Base-by-base conservation (phyloP, 1,140 invertebrate genomes). In the Drosophila ercepeae region DNA sequence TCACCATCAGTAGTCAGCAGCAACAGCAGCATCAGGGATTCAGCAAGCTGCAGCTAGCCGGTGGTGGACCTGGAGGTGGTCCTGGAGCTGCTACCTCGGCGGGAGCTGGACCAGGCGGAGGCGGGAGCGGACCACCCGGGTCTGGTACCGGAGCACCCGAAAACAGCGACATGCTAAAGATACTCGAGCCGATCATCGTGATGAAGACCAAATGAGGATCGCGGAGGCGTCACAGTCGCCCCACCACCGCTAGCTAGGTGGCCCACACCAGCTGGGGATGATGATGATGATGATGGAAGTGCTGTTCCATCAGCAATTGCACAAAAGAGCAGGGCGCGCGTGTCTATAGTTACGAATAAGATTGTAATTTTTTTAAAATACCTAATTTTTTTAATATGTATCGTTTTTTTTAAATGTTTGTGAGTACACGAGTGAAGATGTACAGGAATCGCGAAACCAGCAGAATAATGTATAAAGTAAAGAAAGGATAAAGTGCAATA, bases 151-250 rank as follows among this genome's bases (percentile, higher is more conserved):
- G 58, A 19, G 63, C 77, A 36, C 69, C 78, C 3, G 89, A 91
- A 32, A 91, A 90, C 68, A 89, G 90, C 21, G 89, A 91, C 69
- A 90, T 91, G 75, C 73, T 91, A 5, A 91, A 91, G 77, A 91
- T 91, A 71, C 86, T 91, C 57, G 90, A 91, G 70, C 90, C 90
- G 29, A 91, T 91, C 57, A 91, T 91, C 65, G 88, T 90, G 7
- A 91, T 91, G 90, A 91, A 91, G 69, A 90, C 90, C 53, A 91
- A 90, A 89, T 91, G 89, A 90, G 63, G 75, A 75, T 71, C 73
- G 55, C 59, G 58, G 61, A 77, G 65, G 77, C 68, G 74, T 64
- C 61, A 65, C 59, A 75, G 51, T 52, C 36, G 50, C 57, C 41
- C 51, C 29, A 32, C 9, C 3, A 32, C 29, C 41, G 57, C 76